Percentiles rank a stretch among this genome's conserved stretches.
These are phyloP conservation scores for Spea bombifrons DNA, from an alignment of 2,113 vertebrate species.

Conservation along the genomic window DNA sequence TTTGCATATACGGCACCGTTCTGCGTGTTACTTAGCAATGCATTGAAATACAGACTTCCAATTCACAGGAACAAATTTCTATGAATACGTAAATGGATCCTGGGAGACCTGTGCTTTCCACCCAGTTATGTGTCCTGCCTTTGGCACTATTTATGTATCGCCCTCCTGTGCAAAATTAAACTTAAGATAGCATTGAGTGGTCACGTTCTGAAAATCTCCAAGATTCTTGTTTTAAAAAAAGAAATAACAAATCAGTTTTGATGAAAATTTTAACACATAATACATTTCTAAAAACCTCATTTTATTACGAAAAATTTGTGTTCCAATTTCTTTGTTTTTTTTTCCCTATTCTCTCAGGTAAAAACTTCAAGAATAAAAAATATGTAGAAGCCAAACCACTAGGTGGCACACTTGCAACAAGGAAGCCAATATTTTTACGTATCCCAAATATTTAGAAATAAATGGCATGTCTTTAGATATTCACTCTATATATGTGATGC, in stretches of 20 bases:
- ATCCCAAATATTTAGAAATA: background rate
- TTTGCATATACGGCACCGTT: background rate
- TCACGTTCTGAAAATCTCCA: conserved; percentile 6
- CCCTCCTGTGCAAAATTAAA: conserved; percentile 28
- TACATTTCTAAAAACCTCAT: background rate
- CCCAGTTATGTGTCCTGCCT: conserved; percentile 27
- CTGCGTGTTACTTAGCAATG: background rate
- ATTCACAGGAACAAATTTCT: conserved; percentile 13
- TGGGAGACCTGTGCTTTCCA: conserved; percentile 16
- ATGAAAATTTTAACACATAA: background rate
- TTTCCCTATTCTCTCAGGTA: no score
- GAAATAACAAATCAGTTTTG: background rate
- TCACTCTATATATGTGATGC: background rate
- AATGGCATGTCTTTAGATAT: conserved; percentile 20
- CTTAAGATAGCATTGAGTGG: conserved; percentile 28
- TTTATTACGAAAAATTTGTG: background rate
- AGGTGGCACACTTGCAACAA: conserved; percentile 35
- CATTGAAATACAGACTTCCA: conserved; percentile 23
- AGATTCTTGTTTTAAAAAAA: conserved; percentile 1
- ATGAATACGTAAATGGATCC: conserved; percentile 17
- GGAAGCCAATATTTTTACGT: background rate
- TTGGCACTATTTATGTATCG: conserved; percentile 27
- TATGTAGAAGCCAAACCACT: background rate
- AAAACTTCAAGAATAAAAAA: background rate
- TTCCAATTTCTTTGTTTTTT: background rate